A percentile compares a stretch with the other conserved stretches of the same genome.
phyloP scores from a whole-genome alignment of 2,113 vertebrate species.

The Heliornis fulica region DNA sequence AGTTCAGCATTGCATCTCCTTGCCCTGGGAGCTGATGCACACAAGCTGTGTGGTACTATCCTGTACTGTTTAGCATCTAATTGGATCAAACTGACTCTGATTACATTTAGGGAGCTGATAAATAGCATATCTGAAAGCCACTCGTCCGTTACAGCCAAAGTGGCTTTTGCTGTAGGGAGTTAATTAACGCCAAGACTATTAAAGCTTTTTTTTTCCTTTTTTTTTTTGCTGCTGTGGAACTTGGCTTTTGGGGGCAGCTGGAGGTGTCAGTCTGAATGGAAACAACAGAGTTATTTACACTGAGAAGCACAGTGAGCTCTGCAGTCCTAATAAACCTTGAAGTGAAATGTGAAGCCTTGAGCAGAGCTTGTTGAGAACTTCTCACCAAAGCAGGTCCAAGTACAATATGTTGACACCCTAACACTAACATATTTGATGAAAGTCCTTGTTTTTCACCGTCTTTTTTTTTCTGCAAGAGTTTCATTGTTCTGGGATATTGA shows the following conservation, averaged over 20 bases:
- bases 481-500: neutral
- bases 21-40: neutral
- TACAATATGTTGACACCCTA: neutral
- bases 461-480: neutral
- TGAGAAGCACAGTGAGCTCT: neutral
- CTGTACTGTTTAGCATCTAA: neutral
- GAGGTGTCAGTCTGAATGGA: neutral
- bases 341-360: neutral
- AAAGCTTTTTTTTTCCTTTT: neutral
- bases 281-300: too few species aligned
- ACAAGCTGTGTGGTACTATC: neutral
- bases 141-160: neutral
- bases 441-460: neutral
- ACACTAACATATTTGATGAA: neutral
- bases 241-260: neutral
- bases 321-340: neutral
- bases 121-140: slow-evolving; percentile 28
- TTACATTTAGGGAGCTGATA: slow-evolving; percentile 38
- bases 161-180: slow-evolving; percentile 5
- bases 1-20: neutral
- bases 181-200: slow-evolving; percentile 26
- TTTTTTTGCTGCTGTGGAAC: neutral
- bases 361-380: neutral
- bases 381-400: neutral
- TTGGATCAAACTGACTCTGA: slow-evolving; percentile 5